Base-by-base conservation (phyloP, 1,140 invertebrate genomes). In the Drosophila nigrodunni region DNA sequence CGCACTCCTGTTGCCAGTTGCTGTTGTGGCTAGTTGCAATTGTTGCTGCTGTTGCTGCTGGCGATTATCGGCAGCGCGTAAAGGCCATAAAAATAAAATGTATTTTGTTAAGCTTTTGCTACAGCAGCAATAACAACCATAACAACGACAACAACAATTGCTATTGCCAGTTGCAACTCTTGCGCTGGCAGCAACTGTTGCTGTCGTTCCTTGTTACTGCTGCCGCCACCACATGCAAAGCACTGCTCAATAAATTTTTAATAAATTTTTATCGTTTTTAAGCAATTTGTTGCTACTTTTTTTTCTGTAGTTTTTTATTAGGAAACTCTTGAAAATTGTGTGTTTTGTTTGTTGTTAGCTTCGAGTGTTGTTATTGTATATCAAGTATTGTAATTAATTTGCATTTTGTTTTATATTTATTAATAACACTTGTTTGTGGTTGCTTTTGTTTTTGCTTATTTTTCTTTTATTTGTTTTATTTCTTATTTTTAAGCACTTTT, bases 371-470 rank as follows among this genome's bases (percentile, higher is more conserved):
- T 52, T 52, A 52, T 73, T 70, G 67, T 78, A 74, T 65, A 61
- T 70, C 52, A 46, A 72, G 52, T 73, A 47, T 46, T 54, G 73
- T 70, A 79, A 87, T 79, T 87, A 62, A 82, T 87, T 87, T 88
- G 79, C 75, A 86, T 86, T 87, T 86, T 50, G 54, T 2, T 30
- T 76, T 82, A 76, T 49, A 70, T 55, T 79, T 82, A 77, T 62
- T 50, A 13, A 70, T 68, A 52, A 39, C 59, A 58, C 67, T 75
- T 50, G 50, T 34, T 75, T 50, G 50, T 34, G 47, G 61, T 34
- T 34, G 52, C 50, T 69, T 73, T 83, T 79, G 70, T 49, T 47
- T 46, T 41, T 54, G 39, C 18, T 72, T 57, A 49, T 18, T 69
- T 64, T 62, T 62, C 37, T 71, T 67, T 49, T 69, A 25, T 65